Evolutionary conservation across 2,113 vertebrate genomes (phyloP).

Genomic region (Siniperca knerii): DNA sequence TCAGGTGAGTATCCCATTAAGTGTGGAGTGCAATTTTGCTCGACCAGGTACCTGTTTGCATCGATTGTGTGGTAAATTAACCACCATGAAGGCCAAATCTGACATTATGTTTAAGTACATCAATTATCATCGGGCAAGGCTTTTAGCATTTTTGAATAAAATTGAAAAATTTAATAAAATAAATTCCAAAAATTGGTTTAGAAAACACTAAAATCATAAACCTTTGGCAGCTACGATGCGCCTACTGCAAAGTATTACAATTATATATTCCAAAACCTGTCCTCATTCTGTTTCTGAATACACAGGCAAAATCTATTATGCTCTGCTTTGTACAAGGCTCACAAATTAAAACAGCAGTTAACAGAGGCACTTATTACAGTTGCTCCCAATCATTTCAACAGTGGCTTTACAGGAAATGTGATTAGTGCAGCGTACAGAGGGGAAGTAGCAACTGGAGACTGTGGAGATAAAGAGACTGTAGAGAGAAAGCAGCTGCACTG

Average conservation of each 20-base stretch:
- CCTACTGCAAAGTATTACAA: neutral
- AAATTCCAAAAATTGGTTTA: neutral
- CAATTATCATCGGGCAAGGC: neutral
- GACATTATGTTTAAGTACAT: neutral
- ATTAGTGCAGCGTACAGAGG: conserved; percentile 31
- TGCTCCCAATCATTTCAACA: conserved; percentile 34
- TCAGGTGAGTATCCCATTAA: conserved; percentile 4
- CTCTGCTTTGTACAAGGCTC: conserved; percentile 27
- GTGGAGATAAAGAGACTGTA: neutral
- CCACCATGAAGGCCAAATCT: neutral
- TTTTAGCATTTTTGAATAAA: conserved; percentile 1
- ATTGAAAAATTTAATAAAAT: neutral
- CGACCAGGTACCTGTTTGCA: neutral
- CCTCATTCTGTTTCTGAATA: conserved; percentile 14
- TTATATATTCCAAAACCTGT: conserved; percentile 11
- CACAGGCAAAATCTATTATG: conserved; percentile 19
- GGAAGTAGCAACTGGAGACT: neutral
- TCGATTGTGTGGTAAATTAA: neutral
- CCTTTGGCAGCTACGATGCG: neutral
- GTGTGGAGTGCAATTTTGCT: neutral
- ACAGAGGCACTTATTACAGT: conserved; percentile 32
- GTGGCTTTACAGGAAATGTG: conserved; percentile 45
- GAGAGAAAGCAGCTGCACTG: conserved; percentile 1
- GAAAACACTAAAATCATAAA: conserved; percentile 13
- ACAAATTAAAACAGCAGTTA: conserved; percentile 61